phyloP scores from a whole-genome alignment of 2,113 vertebrate species.

The Mixornis gularis region DNA sequence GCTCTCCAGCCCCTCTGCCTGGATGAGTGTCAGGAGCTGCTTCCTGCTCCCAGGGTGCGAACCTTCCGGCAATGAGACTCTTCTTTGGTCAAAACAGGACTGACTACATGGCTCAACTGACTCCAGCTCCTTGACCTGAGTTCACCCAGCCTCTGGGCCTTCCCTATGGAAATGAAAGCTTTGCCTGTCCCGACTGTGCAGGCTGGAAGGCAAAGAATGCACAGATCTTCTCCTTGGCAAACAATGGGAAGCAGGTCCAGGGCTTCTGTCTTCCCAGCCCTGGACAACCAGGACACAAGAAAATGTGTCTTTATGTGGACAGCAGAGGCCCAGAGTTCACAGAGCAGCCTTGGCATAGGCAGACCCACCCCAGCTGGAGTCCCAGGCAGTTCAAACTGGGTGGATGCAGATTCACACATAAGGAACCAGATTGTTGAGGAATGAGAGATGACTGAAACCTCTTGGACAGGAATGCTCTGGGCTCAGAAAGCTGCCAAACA shows the following conservation, averaged over 20 bases:
- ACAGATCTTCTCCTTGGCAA: background rate
- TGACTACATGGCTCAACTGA: background rate
- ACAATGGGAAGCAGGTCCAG: background rate
- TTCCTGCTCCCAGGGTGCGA: background rate
- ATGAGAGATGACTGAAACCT: conserved; percentile 59
- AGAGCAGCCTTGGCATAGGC: background rate
- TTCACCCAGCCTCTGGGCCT: conserved; percentile 5
- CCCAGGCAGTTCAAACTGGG: conserved; percentile 3
- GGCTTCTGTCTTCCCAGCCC: background rate
- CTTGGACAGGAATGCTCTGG: conserved; percentile 48
- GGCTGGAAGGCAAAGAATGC: background rate
- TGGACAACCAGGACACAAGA: background rate
- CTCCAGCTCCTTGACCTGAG: background rate
- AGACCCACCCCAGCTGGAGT: background rate
- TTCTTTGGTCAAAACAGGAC: background rate
- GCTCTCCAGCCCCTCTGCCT: background rate
- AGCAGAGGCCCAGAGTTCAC: background rate
- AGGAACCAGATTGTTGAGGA: conserved; percentile 51
- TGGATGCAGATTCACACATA: conserved; percentile 45
- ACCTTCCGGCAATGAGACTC: background rate
- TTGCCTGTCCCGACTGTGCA: fast-evolving
- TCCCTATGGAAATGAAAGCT: background rate
- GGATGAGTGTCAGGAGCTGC: background rate
- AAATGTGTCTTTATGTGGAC: background rate
- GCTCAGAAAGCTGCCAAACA: conserved; percentile 56